Percentiles rank a stretch among this genome's conserved stretches.
Evolutionary conservation across 2,113 vertebrate genomes (phyloP).

Genomic region (Eudyptes chrysolophus): DNA sequence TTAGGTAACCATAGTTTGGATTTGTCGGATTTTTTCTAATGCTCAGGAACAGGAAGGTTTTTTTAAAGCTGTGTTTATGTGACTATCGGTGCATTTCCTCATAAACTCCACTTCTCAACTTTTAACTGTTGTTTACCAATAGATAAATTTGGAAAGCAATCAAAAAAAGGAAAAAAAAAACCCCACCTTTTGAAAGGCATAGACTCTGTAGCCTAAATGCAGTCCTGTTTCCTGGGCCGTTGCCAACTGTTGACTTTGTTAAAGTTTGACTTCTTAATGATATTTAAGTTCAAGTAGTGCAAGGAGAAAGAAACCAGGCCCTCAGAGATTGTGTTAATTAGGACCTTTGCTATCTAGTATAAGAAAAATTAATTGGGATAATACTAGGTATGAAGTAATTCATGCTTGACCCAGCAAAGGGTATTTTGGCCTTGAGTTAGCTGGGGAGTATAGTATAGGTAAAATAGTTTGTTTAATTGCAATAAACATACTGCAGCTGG

Average conservation of each 20-base stretch:
- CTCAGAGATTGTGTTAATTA: background rate
- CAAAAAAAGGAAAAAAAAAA: background rate
- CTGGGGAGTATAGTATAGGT: background rate
- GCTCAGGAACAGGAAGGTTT: background rate
- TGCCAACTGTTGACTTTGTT: background rate
- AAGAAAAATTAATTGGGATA: background rate
- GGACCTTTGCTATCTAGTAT: background rate
- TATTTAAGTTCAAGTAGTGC: background rate
- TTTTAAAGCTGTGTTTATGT: background rate
- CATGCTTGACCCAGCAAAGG: background rate
- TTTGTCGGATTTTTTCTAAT: background rate
- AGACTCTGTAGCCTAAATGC: background rate
- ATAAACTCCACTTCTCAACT: background rate
- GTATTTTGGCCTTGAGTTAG: background rate
- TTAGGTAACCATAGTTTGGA: background rate
- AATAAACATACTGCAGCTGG: background rate
- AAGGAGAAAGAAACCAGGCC: background rate
- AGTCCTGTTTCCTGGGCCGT: background rate
- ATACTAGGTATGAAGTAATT: background rate
- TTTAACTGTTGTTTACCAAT: background rate
- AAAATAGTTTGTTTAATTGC: background rate
- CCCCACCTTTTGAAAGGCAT: background rate
- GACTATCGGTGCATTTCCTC: background rate
- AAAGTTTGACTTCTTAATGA: background rate
- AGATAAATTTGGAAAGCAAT: background rate